These are phyloP conservation scores for Ostrea denselamellosa DNA, from an alignment of 1,140 invertebrate species.

Conservation along the genomic window DNA sequence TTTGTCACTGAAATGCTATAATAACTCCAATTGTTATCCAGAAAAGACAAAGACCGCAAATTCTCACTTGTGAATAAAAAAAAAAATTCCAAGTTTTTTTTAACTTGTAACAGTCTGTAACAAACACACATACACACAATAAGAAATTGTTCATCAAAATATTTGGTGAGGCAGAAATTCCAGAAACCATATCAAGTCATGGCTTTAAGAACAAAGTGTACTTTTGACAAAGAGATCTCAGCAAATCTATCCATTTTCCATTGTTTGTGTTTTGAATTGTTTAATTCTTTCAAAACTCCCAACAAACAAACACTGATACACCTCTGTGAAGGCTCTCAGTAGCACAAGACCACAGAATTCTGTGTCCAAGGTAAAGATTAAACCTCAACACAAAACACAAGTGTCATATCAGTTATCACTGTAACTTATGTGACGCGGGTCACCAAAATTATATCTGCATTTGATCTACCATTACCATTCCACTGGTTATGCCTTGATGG, in stretches of 20 bases:
- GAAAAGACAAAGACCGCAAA: neutral
- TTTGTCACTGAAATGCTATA: neutral
- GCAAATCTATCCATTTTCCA: constrained; percentile 12
- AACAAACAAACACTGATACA: constrained; percentile 15
- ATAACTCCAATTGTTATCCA: neutral
- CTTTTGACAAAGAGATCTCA: neutral
- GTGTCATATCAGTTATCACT: neutral
- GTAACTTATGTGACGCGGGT: neutral
- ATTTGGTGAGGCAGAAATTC: neutral
- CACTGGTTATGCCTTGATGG: neutral
- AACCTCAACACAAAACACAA: neutral
- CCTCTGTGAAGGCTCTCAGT: neutral
- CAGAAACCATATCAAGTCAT: neutral
- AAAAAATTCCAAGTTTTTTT: neutral
- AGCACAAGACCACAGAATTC: neutral
- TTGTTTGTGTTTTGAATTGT: constrained; percentile 24
- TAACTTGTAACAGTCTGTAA: neutral
- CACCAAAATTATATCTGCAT: neutral
- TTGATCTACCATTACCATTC: neutral
- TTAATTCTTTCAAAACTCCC: neutral
- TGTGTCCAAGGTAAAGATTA: neutral
- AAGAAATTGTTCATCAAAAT: neutral
- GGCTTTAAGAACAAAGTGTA: neutral
- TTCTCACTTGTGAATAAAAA: neutral
- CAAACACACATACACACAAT: neutral